A percentile compares a stretch with the other conserved stretches of the same genome.
Evolutionary conservation across 2,113 vertebrate species (phyloP).

Genomic region (Lophius piscatorius): DNA sequence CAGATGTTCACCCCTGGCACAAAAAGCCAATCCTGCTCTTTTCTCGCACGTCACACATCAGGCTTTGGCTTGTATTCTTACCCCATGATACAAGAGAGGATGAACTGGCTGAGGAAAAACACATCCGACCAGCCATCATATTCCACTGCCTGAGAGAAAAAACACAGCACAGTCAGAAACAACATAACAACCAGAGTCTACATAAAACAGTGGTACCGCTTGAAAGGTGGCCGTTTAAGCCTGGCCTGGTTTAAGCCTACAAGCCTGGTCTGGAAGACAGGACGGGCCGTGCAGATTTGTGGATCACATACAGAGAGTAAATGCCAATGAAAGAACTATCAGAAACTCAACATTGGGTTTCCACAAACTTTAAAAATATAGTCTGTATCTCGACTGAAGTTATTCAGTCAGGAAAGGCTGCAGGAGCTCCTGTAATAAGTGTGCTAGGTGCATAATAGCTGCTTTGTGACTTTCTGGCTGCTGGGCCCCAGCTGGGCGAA

Average conservation of each 20-base stretch:
- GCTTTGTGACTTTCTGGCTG: conserved; percentile 75
- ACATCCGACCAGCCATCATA: conserved; percentile 79
- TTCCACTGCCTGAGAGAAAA: conserved; percentile 68
- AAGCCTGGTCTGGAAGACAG: not conserved
- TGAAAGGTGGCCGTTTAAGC: not conserved
- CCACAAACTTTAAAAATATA: not conserved
- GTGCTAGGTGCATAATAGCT: conserved; percentile 71
- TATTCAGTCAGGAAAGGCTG: conserved; percentile 28
- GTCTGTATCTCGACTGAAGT: conserved; percentile 21
- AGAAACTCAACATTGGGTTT: not conserved
- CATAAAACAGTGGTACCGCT: not conserved
- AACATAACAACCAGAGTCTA: not conserved
- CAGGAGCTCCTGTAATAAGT: conserved; percentile 57
- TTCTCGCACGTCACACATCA: not conserved
- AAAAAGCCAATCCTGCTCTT: not conserved
- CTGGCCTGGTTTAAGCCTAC: not conserved
- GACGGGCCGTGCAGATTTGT: not conserved
- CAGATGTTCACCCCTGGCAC: conserved; percentile 8
- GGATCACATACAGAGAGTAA: not conserved
- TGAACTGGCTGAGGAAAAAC: conserved; percentile 76
- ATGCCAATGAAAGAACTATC: not conserved
- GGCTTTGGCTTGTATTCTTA: conserved; percentile 43
- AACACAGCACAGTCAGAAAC: not conserved
- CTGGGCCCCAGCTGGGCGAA: conserved; percentile 68
- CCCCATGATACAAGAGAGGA: conserved; percentile 82